These are phyloP conservation scores for Leptoteleia sp. DNA, from an alignment of 1,140 invertebrate species.

Conservation along the genomic window DNA sequence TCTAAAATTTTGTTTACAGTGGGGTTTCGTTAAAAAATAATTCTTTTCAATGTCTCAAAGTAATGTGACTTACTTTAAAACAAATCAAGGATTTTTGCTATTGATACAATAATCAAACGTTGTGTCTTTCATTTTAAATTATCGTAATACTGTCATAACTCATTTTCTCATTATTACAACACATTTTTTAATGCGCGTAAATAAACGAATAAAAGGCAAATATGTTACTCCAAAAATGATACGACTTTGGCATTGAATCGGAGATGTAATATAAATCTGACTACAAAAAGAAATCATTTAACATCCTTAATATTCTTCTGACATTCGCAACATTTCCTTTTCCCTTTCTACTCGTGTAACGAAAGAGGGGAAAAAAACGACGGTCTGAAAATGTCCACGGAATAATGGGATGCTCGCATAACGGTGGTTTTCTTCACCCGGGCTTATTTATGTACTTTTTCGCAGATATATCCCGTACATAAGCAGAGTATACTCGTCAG, in stretches of 20 bases:
- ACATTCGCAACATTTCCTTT: constrained; percentile 55
- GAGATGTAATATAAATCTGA: not conserved
- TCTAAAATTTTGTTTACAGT: too few relatives aligned
- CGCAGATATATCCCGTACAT: constrained; percentile 61
- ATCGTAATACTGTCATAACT: too few relatives aligned
- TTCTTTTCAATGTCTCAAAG: too few relatives aligned
- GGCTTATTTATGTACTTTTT: constrained; percentile 63
- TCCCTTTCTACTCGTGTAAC: constrained; percentile 25
- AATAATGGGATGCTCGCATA: constrained; percentile 48
- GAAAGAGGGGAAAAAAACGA: constrained; percentile 32
- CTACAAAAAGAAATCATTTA: constrained; percentile 26
- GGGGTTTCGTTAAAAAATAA: too few relatives aligned
- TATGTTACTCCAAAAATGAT: too few relatives aligned
- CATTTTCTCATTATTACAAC: too few relatives aligned
- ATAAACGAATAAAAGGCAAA: too few relatives aligned
- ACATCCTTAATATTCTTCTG: constrained; percentile 34
- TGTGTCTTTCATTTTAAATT: too few relatives aligned
- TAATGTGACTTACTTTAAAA: too few relatives aligned
- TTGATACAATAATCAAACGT: too few relatives aligned
- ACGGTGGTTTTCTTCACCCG: constrained; percentile 60
- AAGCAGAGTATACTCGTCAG: constrained; percentile 72
- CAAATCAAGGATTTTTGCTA: too few relatives aligned
- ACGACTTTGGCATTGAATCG: too few relatives aligned
- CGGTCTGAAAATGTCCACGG: constrained; percentile 38
- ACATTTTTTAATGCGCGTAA: not conserved